phyloP scores from a whole-genome alignment of 2,797 vertebrate genomes.

The Poecilia picta region DNA sequence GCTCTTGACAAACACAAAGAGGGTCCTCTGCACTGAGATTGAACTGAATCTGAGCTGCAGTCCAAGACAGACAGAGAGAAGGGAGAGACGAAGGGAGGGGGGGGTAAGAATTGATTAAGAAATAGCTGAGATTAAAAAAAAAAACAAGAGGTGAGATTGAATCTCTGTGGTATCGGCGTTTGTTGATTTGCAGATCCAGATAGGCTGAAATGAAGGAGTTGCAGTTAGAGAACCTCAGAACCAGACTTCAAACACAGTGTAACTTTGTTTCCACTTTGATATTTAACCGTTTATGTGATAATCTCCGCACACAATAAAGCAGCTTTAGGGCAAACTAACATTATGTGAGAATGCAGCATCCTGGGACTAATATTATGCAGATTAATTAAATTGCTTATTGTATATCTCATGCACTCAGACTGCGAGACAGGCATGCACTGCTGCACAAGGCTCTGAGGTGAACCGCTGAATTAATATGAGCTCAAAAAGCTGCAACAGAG shows the following conservation, averaged over 20 bases:
- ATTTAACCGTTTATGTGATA: neutral
- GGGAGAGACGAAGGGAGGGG: too few relatives aligned
- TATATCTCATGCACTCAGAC: neutral
- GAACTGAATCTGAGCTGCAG: slow-evolving; percentile 26
- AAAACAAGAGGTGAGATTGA: neutral
- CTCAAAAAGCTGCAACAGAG: neutral
- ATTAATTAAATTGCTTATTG: slow-evolving; percentile 12
- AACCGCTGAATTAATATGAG: slow-evolving; percentile 16
- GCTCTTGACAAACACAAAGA: slow-evolving; percentile 56
- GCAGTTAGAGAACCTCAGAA: slow-evolving; percentile 21
- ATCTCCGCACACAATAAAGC: neutral
- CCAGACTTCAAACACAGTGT: slow-evolving; percentile 15
- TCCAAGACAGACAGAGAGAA: slow-evolving; percentile 7
- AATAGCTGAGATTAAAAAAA: slow-evolving; percentile 13
- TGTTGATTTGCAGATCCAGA: slow-evolving; percentile 31
- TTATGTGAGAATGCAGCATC: slow-evolving; percentile 3
- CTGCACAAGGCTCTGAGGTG: slow-evolving; percentile 8
- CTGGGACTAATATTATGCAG: slow-evolving; percentile 8
- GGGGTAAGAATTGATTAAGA: slow-evolving; percentile 13
- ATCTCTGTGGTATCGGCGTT: neutral
- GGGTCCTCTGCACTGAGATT: slow-evolving; percentile 19
- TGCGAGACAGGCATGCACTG: slow-evolving; percentile 2
- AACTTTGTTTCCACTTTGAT: neutral
- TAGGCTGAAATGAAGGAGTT: slow-evolving; percentile 6
- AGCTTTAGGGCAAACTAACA: slow-evolving; percentile 14